Base-by-base conservation (phyloP, 2,113 vertebrate species). In the Loxodonta africana region DNA sequence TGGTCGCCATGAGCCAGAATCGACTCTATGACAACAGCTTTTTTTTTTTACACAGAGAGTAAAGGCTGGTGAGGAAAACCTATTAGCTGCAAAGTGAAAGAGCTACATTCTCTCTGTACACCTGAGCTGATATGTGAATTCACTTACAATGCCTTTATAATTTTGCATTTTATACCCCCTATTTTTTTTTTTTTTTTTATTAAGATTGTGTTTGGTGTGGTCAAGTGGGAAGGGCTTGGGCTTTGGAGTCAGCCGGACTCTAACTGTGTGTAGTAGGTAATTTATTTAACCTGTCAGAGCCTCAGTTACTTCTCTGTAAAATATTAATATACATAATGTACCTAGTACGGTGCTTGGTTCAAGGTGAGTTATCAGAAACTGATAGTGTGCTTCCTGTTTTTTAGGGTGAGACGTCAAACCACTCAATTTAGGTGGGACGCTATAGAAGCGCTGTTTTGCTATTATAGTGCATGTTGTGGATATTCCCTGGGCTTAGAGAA, bases 401-500 rank as follows among this genome's bases (percentile, higher is more conserved):
- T 84, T 48, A 37, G 44, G 71, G 57, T 67, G 63, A 84, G 77
- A 94, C 41, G 85, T 78, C 78, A 96, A 83, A 76, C 30, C 48
- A 76, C 37, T 91, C 76, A 62, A 10, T 90, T 89, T 84, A 95
- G 63, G 76, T 63, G 51, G 88, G n/a, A 93, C 86, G 96, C 71
- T 96, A 37, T 95, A 88, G 92, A 95, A 83, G 51, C 41, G 28
- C 3, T 8, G 41, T 53, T 93, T 87, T 88, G 76, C 88, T 48
- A 30, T 60, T 21, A 65, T 5, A 26, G 30, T 46, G 28, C 21
- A 69, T 62, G 51, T 51, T 80, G 60, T 87, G 88, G 53, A 62
- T 88, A 85, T 92, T 51, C 14, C 65, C 48, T 83, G 41, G 93
- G 94, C 86, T 96, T 41, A 89, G 95, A 86, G 88, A 88, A 94